Evolutionary conservation across 2,797 vertebrate species (phyloP), one percentile per base, ranked within the genome.

Genomic region (Trichosurus vulpecula): DNA sequence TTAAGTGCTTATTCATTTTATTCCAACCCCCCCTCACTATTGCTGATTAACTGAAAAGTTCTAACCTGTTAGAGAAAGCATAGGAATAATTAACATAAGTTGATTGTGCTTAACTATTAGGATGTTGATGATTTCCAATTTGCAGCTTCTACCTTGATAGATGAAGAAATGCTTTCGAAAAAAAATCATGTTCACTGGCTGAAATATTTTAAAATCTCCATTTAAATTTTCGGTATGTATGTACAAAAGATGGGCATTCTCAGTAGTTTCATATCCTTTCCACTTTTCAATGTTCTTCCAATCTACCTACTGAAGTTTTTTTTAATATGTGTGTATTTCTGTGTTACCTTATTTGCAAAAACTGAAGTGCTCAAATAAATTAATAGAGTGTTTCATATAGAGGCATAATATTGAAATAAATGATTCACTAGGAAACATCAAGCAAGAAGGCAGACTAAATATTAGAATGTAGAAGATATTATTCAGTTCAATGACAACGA

Each of bases 41-140:
- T 91, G 16, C 31, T 87, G 6, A 94, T 94, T 90, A 89, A 89
- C 13, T 92, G 4, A 54, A 14, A 19, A 94, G 0, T 92, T 90
- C 92, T 30, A 92, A 90, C 4, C 0, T 87, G 1, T 4, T 14
- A 52, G 54, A 35, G 5, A 41, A 58, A 25, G 0, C 51, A 51
- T 31, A 29, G 30, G 57, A 27, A 61, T 51, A 66, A 11, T 61
- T 90, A 93, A 6, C 35, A 90, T 4, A 52, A 81, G 41, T 13
- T 95, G 93, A 53, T 74, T 93, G 6, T 56, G 2, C 16, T 95
- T 94, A 96, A 92, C 9, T 90, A 54, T 91, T 91, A 91, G 47
- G 92, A 52, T 91, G 53, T 31, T 91, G n/a, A 4, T 54, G 11
- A 95, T 56, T 94, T 94, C n/a, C 31, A 74, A 41, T 89, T 14